phyloP scores from a whole-genome alignment of 2,888 invertebrate species.

The Drosophila testacea region DNA sequence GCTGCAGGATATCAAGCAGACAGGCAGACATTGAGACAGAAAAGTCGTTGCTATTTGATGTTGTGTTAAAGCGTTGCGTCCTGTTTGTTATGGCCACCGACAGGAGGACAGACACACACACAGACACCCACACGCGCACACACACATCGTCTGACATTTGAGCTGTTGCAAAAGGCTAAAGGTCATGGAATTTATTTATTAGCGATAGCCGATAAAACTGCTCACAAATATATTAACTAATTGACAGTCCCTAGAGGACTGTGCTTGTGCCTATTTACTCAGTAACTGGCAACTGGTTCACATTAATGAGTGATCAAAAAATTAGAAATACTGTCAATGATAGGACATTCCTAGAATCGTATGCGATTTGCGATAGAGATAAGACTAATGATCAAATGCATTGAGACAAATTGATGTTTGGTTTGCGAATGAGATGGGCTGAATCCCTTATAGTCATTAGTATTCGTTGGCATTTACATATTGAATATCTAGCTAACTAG shows the following conservation, averaged over 20 bases:
- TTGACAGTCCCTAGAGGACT: constrained; percentile 45
- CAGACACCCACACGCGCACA: neutral
- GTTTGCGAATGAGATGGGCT: constrained; percentile 6
- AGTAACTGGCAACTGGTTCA: constrained; percentile 2
- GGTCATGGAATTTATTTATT: constrained; percentile 75
- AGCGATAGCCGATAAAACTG: constrained; percentile 65
- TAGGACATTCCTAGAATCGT: neutral
- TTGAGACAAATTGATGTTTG: constrained; percentile 27
- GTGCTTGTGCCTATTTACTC: neutral
- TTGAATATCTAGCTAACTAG: constrained; percentile 16
- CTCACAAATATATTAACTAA: constrained; percentile 71
- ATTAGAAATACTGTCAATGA: constrained; percentile 11
- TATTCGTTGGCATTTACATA: constrained; percentile 33
- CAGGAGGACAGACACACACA: constrained; percentile 7
- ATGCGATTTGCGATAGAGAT: constrained; percentile 5
- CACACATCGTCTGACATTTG: constrained; percentile 10
- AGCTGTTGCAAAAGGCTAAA: constrained; percentile 35
- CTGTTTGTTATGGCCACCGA: constrained; percentile 30
- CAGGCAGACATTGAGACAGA: constrained; percentile 26
- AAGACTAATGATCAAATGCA: constrained; percentile 47
- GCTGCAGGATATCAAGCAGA: constrained; percentile 29
- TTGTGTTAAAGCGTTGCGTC: constrained; percentile 50
- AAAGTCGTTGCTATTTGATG: constrained; percentile 45
- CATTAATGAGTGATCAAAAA: constrained; percentile 20
- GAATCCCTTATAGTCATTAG: constrained; percentile 19